These are phyloP conservation scores for Drosophila truncata DNA, from an alignment of 1,140 invertebrate species.

Conservation along the genomic window DNA sequence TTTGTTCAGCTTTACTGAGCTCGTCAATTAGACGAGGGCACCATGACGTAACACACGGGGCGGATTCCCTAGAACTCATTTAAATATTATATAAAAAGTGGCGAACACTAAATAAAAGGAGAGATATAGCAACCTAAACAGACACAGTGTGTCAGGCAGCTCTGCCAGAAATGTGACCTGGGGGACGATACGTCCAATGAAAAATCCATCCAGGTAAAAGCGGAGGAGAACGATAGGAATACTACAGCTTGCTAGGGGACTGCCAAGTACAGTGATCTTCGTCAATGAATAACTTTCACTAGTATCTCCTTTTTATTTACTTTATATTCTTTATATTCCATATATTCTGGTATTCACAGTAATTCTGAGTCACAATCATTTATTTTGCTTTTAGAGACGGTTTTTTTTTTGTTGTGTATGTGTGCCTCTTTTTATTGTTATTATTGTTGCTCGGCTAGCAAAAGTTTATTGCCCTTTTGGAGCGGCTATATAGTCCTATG, in stretches of 20 bases:
- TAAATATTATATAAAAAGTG: constrained; percentile 7
- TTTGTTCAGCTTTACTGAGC: not conserved
- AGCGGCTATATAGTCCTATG: not conserved
- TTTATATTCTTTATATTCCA: no score
- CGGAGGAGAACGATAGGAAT: not conserved
- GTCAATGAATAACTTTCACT: not conserved
- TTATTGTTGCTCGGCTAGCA: constrained; percentile 50
- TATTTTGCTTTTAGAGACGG: constrained; percentile 28
- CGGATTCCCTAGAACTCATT: constrained; percentile 10
- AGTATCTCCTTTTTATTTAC: not conserved
- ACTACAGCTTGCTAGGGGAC: constrained; percentile 9
- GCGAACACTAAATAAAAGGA: constrained; percentile 1
- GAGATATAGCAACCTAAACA: not conserved
- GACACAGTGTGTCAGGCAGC: not conserved
- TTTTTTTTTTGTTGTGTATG: constrained; percentile 21
- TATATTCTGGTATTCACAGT: constrained; percentile 10
- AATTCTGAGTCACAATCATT: constrained; percentile 27
- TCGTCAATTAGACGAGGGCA: no score
- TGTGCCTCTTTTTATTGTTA: constrained; percentile 66
- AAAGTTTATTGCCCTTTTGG: constrained; percentile 77
- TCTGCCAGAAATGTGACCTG: constrained; percentile 8
- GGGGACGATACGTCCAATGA: constrained; percentile 12
- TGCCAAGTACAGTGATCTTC: not conserved
- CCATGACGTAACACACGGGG: constrained; percentile 24
- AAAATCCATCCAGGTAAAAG: constrained; percentile 6